phyloP scores from a whole-genome alignment of 2,888 invertebrate species.

The Meghimatium bilineatum region DNA sequence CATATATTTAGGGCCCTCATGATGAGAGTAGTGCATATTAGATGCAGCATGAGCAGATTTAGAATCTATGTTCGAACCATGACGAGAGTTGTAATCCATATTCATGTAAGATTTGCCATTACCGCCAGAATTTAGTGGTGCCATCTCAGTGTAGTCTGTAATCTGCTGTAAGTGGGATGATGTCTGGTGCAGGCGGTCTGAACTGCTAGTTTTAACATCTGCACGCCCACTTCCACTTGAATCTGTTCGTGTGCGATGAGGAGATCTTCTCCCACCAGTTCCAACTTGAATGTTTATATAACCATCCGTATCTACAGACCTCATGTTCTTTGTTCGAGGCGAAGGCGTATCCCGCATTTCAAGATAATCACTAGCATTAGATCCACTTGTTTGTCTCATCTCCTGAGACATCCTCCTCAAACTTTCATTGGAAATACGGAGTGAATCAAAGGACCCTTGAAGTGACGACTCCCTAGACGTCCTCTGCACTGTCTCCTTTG shows the following conservation, averaged over 20 bases:
- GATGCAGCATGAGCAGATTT: background rate
- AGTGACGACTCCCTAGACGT: conserved; percentile 64
- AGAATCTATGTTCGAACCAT: background rate
- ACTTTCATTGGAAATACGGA: conserved; percentile 68
- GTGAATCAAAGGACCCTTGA: conserved; percentile 62
- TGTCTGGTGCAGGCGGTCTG: conserved; percentile 39
- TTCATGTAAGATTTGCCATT: conserved; percentile 39
- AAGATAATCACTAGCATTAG: conserved; percentile 60
- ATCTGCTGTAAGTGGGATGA: conserved; percentile 34
- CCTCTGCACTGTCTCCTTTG: conserved; percentile 60
- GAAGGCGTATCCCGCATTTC: conserved; percentile 64
- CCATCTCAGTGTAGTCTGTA: conserved; percentile 62
- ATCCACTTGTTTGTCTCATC: conserved; percentile 46
- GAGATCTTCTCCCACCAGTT: conserved; percentile 50
- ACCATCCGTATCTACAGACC: conserved; percentile 51
- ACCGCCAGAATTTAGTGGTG: conserved; percentile 36
- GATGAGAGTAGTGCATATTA: background rate
- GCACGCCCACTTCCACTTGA: conserved; percentile 55
- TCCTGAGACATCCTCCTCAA: conserved; percentile 60
- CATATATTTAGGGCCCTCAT: conserved; percentile 41
- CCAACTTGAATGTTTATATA: conserved; percentile 68
- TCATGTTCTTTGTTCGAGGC: conserved; percentile 51
- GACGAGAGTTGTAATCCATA: conserved; percentile 19
- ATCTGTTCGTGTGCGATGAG: conserved; percentile 50
- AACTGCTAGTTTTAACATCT: conserved; percentile 49